Conservation (phyloP, 2,888 invertebrate species). For the Spodoptera picta region DNA sequence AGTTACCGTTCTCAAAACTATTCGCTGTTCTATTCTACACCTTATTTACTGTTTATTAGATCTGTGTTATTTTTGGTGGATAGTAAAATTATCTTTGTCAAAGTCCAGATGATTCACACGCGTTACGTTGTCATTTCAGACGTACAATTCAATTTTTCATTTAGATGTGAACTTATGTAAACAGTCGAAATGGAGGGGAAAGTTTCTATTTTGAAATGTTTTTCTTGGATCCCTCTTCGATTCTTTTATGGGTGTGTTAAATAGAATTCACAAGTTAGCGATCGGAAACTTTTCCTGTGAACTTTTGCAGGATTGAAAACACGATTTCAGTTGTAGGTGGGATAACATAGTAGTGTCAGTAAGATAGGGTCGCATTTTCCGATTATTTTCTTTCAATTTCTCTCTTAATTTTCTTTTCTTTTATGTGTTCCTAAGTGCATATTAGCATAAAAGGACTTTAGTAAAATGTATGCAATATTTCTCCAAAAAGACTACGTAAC, state of each 20-base stretch:
- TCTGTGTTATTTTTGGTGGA: background rate
- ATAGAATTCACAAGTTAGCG: slow-evolving; percentile 69
- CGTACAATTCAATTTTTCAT: slow-evolving; percentile 85
- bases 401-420: too few relatives aligned
- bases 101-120: slow-evolving; percentile 72
- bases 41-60: background rate
- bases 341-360: slow-evolving; percentile 29
- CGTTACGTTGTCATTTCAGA: slow-evolving; percentile 81
- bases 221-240: slow-evolving; percentile 60
- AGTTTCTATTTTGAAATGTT: slow-evolving; percentile 72
- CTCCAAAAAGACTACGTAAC: background rate
- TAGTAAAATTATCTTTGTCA: slow-evolving; percentile 30
- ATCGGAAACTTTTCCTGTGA: slow-evolving; percentile 63
- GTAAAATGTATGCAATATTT: too few relatives aligned
- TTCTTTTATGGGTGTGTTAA: slow-evolving; percentile 66
- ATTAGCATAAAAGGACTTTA: background rate
- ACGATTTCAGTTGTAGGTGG: slow-evolving; percentile 60
- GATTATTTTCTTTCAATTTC: slow-evolving; percentile 7
- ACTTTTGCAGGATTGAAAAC: slow-evolving; percentile 66
- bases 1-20: slow-evolving; percentile 26
- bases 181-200: slow-evolving; percentile 69
- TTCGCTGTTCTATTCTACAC: slow-evolving; percentile 32
- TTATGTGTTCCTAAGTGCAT: background rate
- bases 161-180: slow-evolving; percentile 78
- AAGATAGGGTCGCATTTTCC: background rate